Evolutionary conservation across 2,113 vertebrate species (phyloP), one percentile per base, ranked within the genome.

Genomic region (Podocnemis expansa): DNA sequence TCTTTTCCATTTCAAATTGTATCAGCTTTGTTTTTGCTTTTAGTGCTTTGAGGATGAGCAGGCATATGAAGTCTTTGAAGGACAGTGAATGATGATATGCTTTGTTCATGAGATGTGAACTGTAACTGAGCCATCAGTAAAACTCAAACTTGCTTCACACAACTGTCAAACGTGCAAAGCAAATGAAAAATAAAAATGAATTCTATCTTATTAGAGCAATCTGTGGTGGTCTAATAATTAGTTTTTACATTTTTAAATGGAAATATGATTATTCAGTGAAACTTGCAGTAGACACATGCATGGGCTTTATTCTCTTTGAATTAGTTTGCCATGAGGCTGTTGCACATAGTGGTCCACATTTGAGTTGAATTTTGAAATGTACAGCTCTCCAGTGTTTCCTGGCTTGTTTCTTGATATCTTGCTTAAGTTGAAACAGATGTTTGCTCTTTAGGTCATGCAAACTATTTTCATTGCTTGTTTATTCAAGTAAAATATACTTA

Each of bases 71-170:
- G 91, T 93, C 79, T 84, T 94, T 88, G 55, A 47, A 54, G 3
- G 75, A 79, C 81, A 87, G 29, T 95, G 91, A 96, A 91, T 91
- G 84, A 80, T 97, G 92, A 95, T 83, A 58, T 91, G 84, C 86
- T 84, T 47, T 45, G 92, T 85, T 87, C 60, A 52, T 94, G 92
- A 90, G 88, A 75, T 78, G 82, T 81, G 24, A 91, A 81, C 81
- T 88, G 10, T 92, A 91, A 94, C 75, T 91, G 92, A 93, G 79
- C 84, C 70, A 85, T 96, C 89, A 95, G 22, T 92, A 90, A 85
- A 84, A 41, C 84, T 93, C 49, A 47, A 95, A 95, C 73, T 56
- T 21, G 41, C 85, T 92, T 38, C 94, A 88, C 87, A 84, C 91
- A 90, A 82, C n/a, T 91, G 10, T 70, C 8, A 70, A 70, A 38